phyloP scores from a whole-genome alignment of 1,140 invertebrate genomes.

The Stenopsyche tienmushanensis region DNA sequence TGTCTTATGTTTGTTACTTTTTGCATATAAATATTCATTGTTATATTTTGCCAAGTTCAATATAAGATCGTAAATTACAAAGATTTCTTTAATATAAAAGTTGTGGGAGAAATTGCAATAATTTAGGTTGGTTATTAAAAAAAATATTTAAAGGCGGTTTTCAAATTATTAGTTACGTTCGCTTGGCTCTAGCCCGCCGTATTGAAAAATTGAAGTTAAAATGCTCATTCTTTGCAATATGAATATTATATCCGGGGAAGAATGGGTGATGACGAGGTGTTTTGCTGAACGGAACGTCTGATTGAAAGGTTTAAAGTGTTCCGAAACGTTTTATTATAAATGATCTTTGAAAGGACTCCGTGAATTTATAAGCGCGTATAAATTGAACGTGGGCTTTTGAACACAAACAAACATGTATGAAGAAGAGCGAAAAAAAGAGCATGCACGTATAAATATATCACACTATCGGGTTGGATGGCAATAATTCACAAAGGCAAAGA shows the following conservation, averaged over 20 bases:
- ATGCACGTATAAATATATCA: too few species aligned
- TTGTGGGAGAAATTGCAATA: too few species aligned
- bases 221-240: not conserved
- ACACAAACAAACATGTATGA: not conserved
- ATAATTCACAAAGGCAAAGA: not conserved
- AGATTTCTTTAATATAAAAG: too few species aligned
- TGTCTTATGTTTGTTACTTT: too few species aligned
- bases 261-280: constrained; percentile 25
- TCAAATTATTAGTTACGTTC: too few species aligned
- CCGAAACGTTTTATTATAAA: constrained; percentile 26
- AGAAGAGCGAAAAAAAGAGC: too few species aligned
- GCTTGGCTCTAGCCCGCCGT: not conserved
- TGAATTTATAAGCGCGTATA: constrained; percentile 2
- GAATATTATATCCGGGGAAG: constrained; percentile 19
- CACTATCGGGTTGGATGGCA: not conserved
- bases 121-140: too few species aligned
- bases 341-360: constrained; percentile 2
- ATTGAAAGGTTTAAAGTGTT: constrained; percentile 34
- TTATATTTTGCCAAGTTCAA: too few species aligned
- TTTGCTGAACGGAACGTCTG: constrained; percentile 17
- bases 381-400: not conserved
- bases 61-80: too few species aligned
- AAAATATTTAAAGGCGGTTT: too few species aligned
- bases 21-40: too few species aligned
- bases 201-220: constrained; percentile 8